phyloP scores from a whole-genome alignment of 2,888 invertebrate species.

The Chaetogeoica ovagalla region DNA sequence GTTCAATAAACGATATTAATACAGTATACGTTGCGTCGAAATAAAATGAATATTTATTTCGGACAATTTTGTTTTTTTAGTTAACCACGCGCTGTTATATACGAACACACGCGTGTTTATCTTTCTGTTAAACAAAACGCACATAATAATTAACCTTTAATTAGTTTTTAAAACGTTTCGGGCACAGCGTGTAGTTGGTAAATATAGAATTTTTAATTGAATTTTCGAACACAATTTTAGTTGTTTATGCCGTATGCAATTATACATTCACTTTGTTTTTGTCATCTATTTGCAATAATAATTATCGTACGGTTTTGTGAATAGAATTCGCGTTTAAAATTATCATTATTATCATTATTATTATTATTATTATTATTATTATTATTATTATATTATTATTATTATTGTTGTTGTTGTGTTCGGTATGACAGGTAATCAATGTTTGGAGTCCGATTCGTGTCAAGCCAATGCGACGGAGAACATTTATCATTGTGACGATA shows the following conservation, averaged over 20 bases:
- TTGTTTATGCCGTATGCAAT: no score
- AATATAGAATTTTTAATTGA: not conserved
- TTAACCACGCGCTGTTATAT: not conserved
- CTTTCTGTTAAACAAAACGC: not conserved
- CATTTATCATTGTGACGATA: conserved; percentile 64
- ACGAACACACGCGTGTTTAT: not conserved
- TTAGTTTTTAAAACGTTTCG: not conserved
- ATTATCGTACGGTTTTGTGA: no score
- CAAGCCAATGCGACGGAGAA: conserved; percentile 53
- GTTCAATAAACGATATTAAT: not conserved
- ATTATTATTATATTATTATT: no score
- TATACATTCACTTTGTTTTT: no score
- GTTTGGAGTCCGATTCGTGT: conserved; percentile 26
- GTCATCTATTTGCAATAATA: no score
- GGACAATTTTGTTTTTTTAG: not conserved
- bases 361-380: no score
- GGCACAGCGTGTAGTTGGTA: not conserved
- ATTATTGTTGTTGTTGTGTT: not conserved
- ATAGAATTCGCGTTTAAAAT: not conserved
- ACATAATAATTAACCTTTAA: no score
- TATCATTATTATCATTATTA: no score
- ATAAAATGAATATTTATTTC: not conserved
- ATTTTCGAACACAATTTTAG: no score
- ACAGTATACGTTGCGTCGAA: not conserved
- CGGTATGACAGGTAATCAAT: conserved; percentile 31